Percentiles rank a stretch among this genome's conserved stretches.
Evolutionary conservation across 2,797 vertebrate species (phyloP).

Genomic region (Pampus argenteus): DNA sequence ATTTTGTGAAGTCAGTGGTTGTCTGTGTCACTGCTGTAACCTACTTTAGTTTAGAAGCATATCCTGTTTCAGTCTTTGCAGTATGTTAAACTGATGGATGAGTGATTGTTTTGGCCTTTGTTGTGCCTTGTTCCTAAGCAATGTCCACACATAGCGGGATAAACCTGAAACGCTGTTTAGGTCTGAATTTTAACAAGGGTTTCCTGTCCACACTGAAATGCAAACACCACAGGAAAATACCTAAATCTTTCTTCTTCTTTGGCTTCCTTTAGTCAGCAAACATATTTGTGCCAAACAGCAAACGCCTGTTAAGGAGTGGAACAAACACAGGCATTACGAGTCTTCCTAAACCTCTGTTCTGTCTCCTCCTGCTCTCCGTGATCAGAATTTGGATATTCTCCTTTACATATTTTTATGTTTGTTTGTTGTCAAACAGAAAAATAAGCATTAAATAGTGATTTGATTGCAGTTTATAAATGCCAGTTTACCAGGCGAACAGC

Average conservation of each 20-base stretch:
- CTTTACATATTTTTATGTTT: neutral
- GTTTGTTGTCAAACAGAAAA: neutral
- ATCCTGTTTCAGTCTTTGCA: neutral
- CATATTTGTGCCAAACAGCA: neutral
- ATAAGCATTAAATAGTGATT: neutral
- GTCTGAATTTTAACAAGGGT: neutral
- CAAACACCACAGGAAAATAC: neutral
- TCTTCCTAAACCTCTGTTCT: neutral
- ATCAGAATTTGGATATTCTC: neutral
- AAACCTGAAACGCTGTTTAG: slow-evolving; percentile 1
- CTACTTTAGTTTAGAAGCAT: slow-evolving; percentile 3
- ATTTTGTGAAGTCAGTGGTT: neutral
- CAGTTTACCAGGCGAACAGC: neutral
- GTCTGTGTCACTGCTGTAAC: slow-evolving; percentile 12
- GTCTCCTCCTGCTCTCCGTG: neutral
- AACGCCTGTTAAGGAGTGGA: neutral
- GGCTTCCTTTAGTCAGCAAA: neutral
- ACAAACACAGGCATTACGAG: neutral
- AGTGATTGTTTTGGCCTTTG: neutral
- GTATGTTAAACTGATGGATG: slow-evolving; percentile 3
- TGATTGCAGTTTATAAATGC: neutral
- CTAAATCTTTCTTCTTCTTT: neutral
- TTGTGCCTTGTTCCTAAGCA: neutral
- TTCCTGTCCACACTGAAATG: neutral
- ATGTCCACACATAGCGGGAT: neutral